Conservation (phyloP, 1,140 invertebrate species). For the Gonioctena quinquepunctata region DNA sequence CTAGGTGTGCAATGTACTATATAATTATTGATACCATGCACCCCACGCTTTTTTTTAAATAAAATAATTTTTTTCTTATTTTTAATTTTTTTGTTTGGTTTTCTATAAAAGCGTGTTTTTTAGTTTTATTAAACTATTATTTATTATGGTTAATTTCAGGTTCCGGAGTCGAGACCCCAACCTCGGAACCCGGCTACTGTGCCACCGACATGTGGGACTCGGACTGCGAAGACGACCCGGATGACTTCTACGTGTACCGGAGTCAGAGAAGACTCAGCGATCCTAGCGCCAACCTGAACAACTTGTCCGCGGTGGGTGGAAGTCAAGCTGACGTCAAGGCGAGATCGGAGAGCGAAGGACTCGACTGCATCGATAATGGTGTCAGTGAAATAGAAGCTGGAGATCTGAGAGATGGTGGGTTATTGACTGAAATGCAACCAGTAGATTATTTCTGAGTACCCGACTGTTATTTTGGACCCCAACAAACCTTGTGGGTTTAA, state of each 20-base stretch:
- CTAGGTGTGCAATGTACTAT: too few species aligned
- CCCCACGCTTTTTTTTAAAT: too few species aligned
- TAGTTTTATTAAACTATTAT: too few species aligned
- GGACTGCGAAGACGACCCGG: slow-evolving; percentile 84
- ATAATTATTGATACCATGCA: too few species aligned
- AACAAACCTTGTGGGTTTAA: too few species aligned
- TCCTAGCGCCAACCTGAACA: slow-evolving; percentile 90
- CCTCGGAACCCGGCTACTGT: slow-evolving; percentile 87
- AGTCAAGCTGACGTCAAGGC: slow-evolving; percentile 71
- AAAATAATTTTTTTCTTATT: too few species aligned
- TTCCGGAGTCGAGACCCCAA: slow-evolving; percentile 91
- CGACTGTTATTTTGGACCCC: not conserved
- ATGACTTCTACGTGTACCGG: slow-evolving; percentile 80
- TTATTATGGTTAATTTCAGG: too few species aligned
- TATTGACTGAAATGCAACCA: slow-evolving; percentile 19
- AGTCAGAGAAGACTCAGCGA: slow-evolving; percentile 87
- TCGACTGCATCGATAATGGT: slow-evolving; percentile 80
- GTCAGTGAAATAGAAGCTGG: slow-evolving; percentile 91
- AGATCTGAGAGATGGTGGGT: slow-evolving; percentile 89
- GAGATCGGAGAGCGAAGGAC: slow-evolving; percentile 88
- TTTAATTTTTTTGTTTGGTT: too few species aligned
- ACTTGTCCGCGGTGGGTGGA: slow-evolving; percentile 82
- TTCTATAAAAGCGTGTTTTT: too few species aligned
- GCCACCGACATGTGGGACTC: slow-evolving; percentile 84
- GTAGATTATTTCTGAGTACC: not conserved